Evolutionary conservation across 2,113 vertebrate genomes (phyloP), one percentile per base, ranked within the genome.

Genomic region (Hylia prasina): DNA sequence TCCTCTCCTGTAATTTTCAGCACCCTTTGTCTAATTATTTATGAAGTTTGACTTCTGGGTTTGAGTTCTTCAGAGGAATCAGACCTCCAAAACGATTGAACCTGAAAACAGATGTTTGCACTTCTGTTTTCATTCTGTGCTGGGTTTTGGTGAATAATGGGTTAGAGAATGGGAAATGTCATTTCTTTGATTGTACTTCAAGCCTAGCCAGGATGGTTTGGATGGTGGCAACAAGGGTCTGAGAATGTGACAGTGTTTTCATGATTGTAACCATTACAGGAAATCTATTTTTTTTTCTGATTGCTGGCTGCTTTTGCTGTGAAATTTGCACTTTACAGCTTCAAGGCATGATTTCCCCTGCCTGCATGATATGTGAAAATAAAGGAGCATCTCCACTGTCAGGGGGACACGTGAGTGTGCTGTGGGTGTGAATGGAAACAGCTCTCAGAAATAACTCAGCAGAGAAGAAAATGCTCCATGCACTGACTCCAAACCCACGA

Each of bases 81-180:
- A 94, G 77, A 72, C 76, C 70, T 86, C 90, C 48, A 83, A 48
- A 96, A 77, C 69, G 54, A 58, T 90, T 1, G 56, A 94, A 90
- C 89, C 73, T 86, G 87, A 69, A 93, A 97, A 82, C 88, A 96
- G 71, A 90, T 84, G 91, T 93, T 93, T 86, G 54, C 54, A 89
- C 37, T 87, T 95, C 92, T 93, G 65, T 82, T 94, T 92, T 87
- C 65, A 90, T 73, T 91, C 80, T 10, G 8, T 61, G 37, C 35
- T 68, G 50, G 19, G 15, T 90, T 96, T 95, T 69, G 78, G 87
- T 85, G 89, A 96, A 83, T 94, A 94, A 95, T 94, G 84, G 58
- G 77, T 94, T 77, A 79, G 87, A 87, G 71, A 89, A 93, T 51
- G 90, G 80, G 75, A 95, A 96, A 94, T 92, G 71, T 54, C 7